Evolutionary conservation across 2,113 vertebrate genomes (phyloP).

Genomic region (Dipodomys merriami): DNA sequence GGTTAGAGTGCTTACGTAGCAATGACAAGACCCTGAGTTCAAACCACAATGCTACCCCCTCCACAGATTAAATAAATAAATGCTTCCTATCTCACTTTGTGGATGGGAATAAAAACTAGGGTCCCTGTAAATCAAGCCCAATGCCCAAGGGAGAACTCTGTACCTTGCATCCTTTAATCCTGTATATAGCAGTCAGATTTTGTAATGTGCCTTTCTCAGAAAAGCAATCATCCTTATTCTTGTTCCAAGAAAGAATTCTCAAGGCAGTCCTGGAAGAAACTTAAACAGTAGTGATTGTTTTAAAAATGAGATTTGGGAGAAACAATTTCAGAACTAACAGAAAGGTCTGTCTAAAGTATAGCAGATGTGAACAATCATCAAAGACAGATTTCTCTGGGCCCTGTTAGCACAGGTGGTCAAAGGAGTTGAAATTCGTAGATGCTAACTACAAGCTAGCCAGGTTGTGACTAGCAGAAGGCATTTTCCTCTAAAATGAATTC

Average conservation of each 20-base stretch:
- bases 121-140: background rate
- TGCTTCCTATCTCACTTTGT: background rate
- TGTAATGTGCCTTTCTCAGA: slow-evolving; percentile 25
- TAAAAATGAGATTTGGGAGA: slow-evolving; percentile 72
- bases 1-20: no score
- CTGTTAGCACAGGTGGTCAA: background rate
- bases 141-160: background rate
- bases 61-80: background rate
- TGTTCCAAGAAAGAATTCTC: slow-evolving; percentile 68
- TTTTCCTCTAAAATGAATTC: slow-evolving; percentile 61
- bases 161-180: accelerated
- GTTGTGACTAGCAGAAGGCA: background rate
- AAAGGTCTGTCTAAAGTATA: slow-evolving; percentile 51
- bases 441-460: slow-evolving; percentile 35
- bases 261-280: slow-evolving; percentile 62
- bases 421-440: slow-evolving; percentile 47
- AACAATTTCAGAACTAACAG: slow-evolving; percentile 60
- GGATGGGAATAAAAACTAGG: background rate
- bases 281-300: slow-evolving; percentile 69
- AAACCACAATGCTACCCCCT: no score
- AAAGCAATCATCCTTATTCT: slow-evolving; percentile 55
- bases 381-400: slow-evolving; percentile 53
- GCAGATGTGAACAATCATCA: background rate
- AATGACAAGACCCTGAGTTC: no score
- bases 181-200: background rate